phyloP scores from a whole-genome alignment of 2,113 vertebrate species.

The Procavia capensis region DNA sequence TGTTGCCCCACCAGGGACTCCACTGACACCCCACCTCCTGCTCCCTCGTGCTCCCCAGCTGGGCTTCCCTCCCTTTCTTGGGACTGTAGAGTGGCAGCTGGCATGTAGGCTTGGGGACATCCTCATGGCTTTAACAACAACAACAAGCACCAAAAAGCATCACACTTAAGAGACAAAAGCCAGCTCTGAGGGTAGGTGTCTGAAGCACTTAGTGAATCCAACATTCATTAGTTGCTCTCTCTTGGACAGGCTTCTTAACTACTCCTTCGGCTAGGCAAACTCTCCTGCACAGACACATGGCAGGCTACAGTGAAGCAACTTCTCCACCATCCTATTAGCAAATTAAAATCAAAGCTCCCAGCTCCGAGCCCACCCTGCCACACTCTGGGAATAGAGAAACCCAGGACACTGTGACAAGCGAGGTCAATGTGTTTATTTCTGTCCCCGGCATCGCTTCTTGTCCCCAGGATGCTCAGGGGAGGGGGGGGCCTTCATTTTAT shows the following conservation, averaged over 20 bases:
- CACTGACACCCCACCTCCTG: background rate
- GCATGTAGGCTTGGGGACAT: background rate
- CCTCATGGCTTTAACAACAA: background rate
- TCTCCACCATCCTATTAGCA: background rate
- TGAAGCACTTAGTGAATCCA: background rate
- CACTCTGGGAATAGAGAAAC: background rate
- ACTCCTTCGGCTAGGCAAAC: background rate
- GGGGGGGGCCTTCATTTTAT: background rate
- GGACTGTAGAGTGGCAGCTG: background rate
- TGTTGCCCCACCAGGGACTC: background rate
- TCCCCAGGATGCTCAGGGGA: accelerated
- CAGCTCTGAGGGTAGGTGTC: background rate
- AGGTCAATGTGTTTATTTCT: background rate
- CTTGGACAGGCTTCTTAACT: background rate
- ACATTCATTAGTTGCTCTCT: background rate
- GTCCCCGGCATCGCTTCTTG: background rate
- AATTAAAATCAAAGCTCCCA: background rate
- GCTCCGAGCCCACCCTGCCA: background rate
- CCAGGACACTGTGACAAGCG: background rate
- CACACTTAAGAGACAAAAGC: background rate
- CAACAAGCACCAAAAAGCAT: background rate
- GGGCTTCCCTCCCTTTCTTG: background rate
- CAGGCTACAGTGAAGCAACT: background rate
- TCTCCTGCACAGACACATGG: background rate
- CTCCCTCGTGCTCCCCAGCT: background rate